Evolutionary conservation across 2,888 invertebrate genomes (phyloP).

Genomic region (Pteria penguin): DNA sequence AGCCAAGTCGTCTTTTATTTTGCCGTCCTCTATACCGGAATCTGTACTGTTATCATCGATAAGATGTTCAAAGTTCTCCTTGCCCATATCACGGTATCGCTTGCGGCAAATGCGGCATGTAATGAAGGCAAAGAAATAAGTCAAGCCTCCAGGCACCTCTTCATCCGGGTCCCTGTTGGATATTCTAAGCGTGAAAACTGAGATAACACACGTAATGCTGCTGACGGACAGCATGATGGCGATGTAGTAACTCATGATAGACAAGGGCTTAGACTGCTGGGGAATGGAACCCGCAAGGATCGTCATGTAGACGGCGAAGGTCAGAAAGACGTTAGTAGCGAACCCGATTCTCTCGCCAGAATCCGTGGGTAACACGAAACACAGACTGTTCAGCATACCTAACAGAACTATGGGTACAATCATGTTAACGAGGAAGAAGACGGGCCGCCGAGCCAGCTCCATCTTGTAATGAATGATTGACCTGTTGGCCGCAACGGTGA

Average conservation of each 20-base stretch:
- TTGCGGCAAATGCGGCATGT: constrained; percentile 37
- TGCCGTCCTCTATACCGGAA: constrained; percentile 16
- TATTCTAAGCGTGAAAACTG: constrained; percentile 45
- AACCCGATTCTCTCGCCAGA: constrained; percentile 55
- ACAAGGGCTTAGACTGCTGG: constrained; percentile 49
- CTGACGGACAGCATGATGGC: constrained; percentile 54
- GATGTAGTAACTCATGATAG: constrained; percentile 54
- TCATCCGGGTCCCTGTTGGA: constrained; percentile 36
- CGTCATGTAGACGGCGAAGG: constrained; percentile 57
- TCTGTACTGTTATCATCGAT: constrained; percentile 15
- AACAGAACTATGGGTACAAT: constrained; percentile 50
- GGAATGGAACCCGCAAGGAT: constrained; percentile 51
- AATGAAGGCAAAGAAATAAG: constrained; percentile 27
- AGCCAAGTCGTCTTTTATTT: constrained; percentile 13
- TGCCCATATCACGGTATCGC: constrained; percentile 10
- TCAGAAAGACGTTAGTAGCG: constrained; percentile 55
- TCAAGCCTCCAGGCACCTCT: constrained; percentile 21
- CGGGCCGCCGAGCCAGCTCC: constrained; percentile 41
- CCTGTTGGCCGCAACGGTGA: constrained; percentile 19
- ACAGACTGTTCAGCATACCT: constrained; percentile 47
- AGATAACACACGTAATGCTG: constrained; percentile 45
- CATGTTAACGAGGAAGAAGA: constrained; percentile 52
- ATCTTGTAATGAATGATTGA: constrained; percentile 29
- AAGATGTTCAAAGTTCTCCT: neutral
- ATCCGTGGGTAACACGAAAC: constrained; percentile 53